Base-by-base conservation (phyloP, 2,113 vertebrate species). In the Pungitius pungitius region DNA sequence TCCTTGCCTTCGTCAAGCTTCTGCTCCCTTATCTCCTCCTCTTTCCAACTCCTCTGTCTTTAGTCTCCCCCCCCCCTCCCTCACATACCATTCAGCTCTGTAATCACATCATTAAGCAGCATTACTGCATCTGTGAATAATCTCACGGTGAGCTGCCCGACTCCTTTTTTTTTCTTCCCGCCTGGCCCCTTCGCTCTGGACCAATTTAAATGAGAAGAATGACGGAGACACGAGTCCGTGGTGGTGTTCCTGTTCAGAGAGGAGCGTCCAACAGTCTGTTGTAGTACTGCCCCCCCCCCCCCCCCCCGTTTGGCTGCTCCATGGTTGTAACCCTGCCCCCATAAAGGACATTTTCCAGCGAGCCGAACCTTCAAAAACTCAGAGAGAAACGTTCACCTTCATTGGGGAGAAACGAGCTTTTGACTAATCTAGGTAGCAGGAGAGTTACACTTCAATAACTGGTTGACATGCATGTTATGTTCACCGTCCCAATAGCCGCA, bases 31-130 rank as follows among this genome's bases (percentile, higher is more conserved):
- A 59, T 82, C 68, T 73, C 17, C 22, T 71, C 69, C 47, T 61
- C 72, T 73, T 60, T 69, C 40, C 40, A 20, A 15, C 45, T 43
- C 56, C 13, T 49, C 42, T 47, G 57, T 42, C 40, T 37, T 40
- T 20, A 8, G 13, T 49, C 43, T 10, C 65, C 37, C 59, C 27
- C 20, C 8, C 39, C 42, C 54, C 30, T 22, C 9, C 66, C 13
- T 37, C 17, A 26, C 77, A 52, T 42, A 60, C 33, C 67, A 64
- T 77, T 71, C 52, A 72, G 85, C 75, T 17, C 76, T 68, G 43
- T 87, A 72, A 89, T 81, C 77, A 82, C 79, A 70, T 75, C 78
- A 77, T 81, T 81, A 84, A 59, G 64, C 78, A 69, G 64, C 74
- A 77, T 72, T 58, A 78, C 58, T 75, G 64, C 79, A 77, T 81